phyloP scores from a whole-genome alignment of 2,113 vertebrate genomes.

The Myanophis thanlyinensis region DNA sequence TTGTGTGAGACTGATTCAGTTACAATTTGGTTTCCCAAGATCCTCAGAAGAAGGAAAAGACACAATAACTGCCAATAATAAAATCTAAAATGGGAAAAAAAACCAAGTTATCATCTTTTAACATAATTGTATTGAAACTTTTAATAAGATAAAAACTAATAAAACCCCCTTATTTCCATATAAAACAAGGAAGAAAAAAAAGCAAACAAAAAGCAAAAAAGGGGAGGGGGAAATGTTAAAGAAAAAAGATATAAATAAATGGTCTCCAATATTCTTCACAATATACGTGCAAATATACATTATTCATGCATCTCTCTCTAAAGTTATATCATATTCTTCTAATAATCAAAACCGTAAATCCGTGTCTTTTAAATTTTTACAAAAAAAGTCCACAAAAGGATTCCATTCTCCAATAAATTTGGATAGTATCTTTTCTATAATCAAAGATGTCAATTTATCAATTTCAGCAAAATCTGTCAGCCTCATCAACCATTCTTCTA shows the following conservation, averaged over 20 bases:
- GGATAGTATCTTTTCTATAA: not conserved
- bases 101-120: not conserved
- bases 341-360: not conserved
- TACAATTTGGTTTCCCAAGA: slow-evolving; percentile 38
- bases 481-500: not conserved
- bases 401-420: not conserved
- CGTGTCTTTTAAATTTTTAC: not conserved
- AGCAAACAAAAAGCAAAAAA: not conserved
- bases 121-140: not conserved
- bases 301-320: not conserved
- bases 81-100: not conserved
- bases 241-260: not conserved
- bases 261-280: not conserved
- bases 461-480: not conserved
- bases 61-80: slow-evolving; percentile 7
- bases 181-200: not conserved
- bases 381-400: not conserved
- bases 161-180: not conserved
- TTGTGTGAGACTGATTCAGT: slow-evolving; percentile 26
- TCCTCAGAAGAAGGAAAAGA: slow-evolving; percentile 21
- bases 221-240: not conserved
- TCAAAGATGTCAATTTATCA: not conserved
- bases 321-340: not conserved
- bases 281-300: not conserved
- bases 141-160: not conserved